Conservation (phyloP, 2,113 vertebrate genomes). For the Campylorhamphus procurvoides region DNA sequence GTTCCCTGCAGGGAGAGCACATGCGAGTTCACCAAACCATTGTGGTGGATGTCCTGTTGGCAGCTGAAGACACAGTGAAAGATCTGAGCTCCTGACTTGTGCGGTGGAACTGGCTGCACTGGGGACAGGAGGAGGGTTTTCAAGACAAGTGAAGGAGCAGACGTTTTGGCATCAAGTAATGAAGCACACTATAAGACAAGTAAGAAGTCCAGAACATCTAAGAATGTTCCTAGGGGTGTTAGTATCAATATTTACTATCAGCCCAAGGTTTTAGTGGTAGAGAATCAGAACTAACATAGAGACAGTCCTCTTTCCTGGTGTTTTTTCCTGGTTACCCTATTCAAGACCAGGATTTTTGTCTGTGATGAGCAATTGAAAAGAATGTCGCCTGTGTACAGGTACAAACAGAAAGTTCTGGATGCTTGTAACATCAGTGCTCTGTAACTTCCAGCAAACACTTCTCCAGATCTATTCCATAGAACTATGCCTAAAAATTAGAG, state of each 20-base stretch:
- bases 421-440: neutral
- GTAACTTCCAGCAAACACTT: neutral
- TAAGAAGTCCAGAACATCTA: neutral
- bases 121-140: neutral
- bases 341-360: neutral
- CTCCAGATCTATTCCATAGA: neutral
- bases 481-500: neutral
- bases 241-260: neutral
- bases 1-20: fast-evolving
- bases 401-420: neutral
- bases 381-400: neutral
- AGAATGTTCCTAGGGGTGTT: neutral
- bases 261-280: neutral
- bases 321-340: neutral
- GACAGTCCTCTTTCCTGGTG: neutral
- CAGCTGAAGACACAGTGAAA: fast-evolving
- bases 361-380: neutral
- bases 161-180: neutral
- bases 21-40: fast-evolving
- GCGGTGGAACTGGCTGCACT: fast-evolving
- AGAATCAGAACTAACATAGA: neutral
- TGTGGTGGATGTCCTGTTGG: fast-evolving
- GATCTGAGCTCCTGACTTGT: neutral
- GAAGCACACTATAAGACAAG: neutral
- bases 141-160: neutral